Evolutionary conservation across 2,797 vertebrate genomes (phyloP), one percentile per base, ranked within the genome.

Genomic region (Bovichtus diacanthus): DNA sequence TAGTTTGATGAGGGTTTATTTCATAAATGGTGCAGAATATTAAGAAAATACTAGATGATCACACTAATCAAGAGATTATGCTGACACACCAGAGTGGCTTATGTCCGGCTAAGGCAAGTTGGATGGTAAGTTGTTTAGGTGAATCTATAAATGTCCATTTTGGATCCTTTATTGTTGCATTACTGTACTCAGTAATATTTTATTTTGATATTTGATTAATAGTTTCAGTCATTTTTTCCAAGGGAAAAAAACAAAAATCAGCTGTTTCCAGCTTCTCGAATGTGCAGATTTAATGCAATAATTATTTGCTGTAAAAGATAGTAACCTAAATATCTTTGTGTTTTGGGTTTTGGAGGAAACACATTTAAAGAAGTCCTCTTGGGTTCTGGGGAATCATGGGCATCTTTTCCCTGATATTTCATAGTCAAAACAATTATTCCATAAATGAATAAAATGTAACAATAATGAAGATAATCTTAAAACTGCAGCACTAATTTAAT

Each of bases 31-130:
- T 9, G 0, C n/a, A 43, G 0, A 39, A 39, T 63, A n/a, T 4
- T 18, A 36, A 21, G 9, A 65, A 60, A 60, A 50, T 31, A 27
- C 29, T 12, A 47, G 10, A 50, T 49, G 3, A 60, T 27, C 18
- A 23, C 29, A 69, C 50, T n/a, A 41, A 58, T 29, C 23, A 36
- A 39, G 39, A 34, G 36, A 71, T 68, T 29, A 51, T 29, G 15
- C 15, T 31, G 9, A 74, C 58, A 8, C 49, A 50, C 31, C 0
- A 69, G 12, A 58, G 19, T 0, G 13, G 18, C 36, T 68, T 50
- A 11, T 36, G 10, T 18, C 46, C 74, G 34, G 16, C 38, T 59
- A 29, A 10, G 9, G 0, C 21, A 19, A 13, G 8, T 36, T 61
- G 39, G 6, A 34, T 13, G 6, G 10, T 4, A 46, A 29, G 7